A percentile compares a stretch with the other conserved stretches of the same genome.
Conservation (phyloP, 92 coral and sea anemone species). For the Porites rus region DNA sequence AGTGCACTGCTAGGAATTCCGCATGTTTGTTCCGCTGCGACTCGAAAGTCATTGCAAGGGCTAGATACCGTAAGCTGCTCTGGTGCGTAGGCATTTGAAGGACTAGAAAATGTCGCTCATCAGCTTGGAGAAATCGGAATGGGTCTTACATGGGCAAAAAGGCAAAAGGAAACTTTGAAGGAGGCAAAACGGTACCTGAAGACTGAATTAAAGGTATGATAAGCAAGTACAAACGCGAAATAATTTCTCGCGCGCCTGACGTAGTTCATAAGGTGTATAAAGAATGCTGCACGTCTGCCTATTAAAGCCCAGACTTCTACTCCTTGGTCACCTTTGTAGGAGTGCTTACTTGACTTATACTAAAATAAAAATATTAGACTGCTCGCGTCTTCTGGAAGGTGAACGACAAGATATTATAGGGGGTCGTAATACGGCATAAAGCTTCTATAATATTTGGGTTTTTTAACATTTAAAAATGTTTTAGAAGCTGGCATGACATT, state of each 20-base stretch:
- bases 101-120: conserved; percentile 8
- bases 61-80: conserved; percentile 16
- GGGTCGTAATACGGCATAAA: too few relatives aligned
- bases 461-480: too few relatives aligned
- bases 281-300: too few relatives aligned
- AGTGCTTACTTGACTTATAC: too few relatives aligned
- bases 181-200: conserved; percentile 15
- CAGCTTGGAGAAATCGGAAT: conserved; percentile 11
- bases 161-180: conserved; percentile 14
- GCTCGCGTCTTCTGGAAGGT: too few relatives aligned
- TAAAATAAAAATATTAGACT: too few relatives aligned
- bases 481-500: too few relatives aligned
- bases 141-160: conserved; percentile 27
- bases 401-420: too few relatives aligned
- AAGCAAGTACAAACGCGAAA: neutral
- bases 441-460: too few relatives aligned
- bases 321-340: too few relatives aligned
- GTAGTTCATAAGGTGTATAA: too few relatives aligned
- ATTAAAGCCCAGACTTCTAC: too few relatives aligned
- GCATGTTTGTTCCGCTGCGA: conserved; percentile 20
- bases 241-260: neutral
- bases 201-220: conserved; percentile 16
- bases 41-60: conserved; percentile 30
- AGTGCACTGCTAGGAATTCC: conserved; percentile 28
- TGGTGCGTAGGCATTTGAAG: conserved; percentile 29